phyloP scores from a whole-genome alignment of 2,113 vertebrate genomes.

The Manacus vitellinus region DNA sequence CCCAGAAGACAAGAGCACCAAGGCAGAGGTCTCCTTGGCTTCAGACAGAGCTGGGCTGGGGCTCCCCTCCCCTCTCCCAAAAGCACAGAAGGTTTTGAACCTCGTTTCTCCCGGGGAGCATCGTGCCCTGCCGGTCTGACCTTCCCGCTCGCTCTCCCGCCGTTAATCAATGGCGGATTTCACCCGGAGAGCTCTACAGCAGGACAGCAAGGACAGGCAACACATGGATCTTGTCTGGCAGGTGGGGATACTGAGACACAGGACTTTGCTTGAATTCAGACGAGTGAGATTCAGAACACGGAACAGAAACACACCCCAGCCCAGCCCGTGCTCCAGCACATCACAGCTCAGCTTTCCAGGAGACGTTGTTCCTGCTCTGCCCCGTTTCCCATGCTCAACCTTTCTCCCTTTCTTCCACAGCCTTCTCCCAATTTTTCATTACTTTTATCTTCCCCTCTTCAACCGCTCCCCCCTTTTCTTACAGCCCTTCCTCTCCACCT shows the following conservation, averaged over 20 bases:
- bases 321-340: fast-evolving
- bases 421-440: background rate
- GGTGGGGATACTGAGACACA: background rate
- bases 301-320: background rate
- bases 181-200: background rate
- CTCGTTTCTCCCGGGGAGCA: background rate
- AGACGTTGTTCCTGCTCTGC: background rate
- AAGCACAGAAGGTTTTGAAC: background rate
- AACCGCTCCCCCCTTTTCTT: fast-evolving
- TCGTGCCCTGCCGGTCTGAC: fast-evolving
- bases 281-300: fast-evolving
- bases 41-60: background rate
- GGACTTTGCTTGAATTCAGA: background rate
- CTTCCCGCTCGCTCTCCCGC: background rate
- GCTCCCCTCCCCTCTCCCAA: background rate
- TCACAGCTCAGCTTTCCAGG: fast-evolving
- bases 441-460: background rate
- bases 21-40: background rate
- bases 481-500: background rate
- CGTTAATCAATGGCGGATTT: background rate
- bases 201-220: background rate
- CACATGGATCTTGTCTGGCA: background rate
- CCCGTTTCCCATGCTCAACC: fast-evolving
- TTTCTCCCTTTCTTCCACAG: background rate
- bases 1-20: background rate